Conservation (phyloP, 2,113 vertebrate genomes). For the Sciurus niger region DNA sequence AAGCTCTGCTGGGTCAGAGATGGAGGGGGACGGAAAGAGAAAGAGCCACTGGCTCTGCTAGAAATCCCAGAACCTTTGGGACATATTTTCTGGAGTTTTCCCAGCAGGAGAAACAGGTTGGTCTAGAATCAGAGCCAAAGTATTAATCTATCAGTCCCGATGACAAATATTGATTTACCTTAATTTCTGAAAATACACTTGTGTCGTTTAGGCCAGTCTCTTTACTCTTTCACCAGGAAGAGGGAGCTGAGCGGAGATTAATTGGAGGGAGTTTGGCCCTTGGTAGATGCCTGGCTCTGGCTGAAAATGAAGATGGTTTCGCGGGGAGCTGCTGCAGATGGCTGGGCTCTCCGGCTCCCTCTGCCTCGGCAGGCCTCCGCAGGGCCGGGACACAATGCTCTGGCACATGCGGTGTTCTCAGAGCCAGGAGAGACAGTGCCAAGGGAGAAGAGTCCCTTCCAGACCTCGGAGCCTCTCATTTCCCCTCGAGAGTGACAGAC, state of each 20-base stretch:
- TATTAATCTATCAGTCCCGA: conserved; percentile 86
- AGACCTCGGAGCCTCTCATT: conserved; percentile 62
- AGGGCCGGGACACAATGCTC: conserved; percentile 65
- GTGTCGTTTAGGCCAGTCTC: conserved; percentile 81
- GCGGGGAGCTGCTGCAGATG: conserved; percentile 73
- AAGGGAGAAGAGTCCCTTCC: conserved; percentile 64
- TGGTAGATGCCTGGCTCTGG: conserved; percentile 75
- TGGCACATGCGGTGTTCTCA: conserved; percentile 73
- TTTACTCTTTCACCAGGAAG: conserved; percentile 82
- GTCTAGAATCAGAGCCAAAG: conserved; percentile 83
- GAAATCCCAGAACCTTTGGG: conserved; percentile 79
- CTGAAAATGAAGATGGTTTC: conserved; percentile 80
- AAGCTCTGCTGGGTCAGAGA: neutral
- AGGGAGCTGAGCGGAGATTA: conserved; percentile 80
- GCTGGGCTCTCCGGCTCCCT: conserved; percentile 77
- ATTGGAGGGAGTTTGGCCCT: conserved; percentile 84
- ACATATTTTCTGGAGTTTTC: conserved; percentile 57
- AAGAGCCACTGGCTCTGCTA: conserved; percentile 58
- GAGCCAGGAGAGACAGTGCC: conserved; percentile 63
- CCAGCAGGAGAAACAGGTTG: conserved; percentile 81
- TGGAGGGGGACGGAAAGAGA: neutral
- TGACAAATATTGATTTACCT: conserved; percentile 87
- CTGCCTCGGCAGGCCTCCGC: conserved; percentile 60
- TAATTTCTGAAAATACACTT: conserved; percentile 87
- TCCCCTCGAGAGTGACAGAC: conserved; percentile 13